Conservation (phyloP, 2,113 vertebrate species). For the Paratilapia polleni region DNA sequence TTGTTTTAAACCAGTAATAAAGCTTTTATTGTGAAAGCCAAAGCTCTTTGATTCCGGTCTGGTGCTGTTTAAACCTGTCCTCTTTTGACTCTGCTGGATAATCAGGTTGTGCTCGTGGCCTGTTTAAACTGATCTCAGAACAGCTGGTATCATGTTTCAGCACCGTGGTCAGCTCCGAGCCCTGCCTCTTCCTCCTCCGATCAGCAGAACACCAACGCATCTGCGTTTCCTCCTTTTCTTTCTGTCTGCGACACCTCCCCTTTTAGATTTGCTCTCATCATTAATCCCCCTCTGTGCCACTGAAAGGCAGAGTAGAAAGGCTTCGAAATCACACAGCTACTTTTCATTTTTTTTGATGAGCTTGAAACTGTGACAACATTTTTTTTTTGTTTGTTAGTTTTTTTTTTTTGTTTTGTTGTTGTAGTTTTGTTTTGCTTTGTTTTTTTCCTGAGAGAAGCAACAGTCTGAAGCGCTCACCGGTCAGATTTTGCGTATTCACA, state of each 20-base stretch:
- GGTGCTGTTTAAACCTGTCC: neutral
- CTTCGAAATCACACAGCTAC: slow-evolving; percentile 70
- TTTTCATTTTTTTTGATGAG: slow-evolving; percentile 60
- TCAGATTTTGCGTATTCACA: slow-evolving; percentile 5
- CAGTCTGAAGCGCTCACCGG: slow-evolving; percentile 14
- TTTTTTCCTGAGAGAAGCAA: slow-evolving; percentile 43
- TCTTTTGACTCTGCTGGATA: slow-evolving; percentile 36
- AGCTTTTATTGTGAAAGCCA: slow-evolving; percentile 37
- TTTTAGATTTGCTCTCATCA: slow-evolving; percentile 30
- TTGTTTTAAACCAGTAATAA: neutral
- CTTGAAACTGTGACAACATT: slow-evolving; percentile 55
- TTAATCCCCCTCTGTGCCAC: slow-evolving; percentile 57
- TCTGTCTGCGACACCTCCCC: slow-evolving; percentile 65
- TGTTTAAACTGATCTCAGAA: slow-evolving; percentile 50
- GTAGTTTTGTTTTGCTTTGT: slow-evolving; percentile 55
- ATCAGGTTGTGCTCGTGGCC: slow-evolving; percentile 62
- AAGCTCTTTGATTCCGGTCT: neutral
- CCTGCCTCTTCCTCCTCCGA: slow-evolving; percentile 11
- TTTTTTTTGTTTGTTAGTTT: slow-evolving; percentile 13
- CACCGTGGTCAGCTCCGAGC: slow-evolving; percentile 80
- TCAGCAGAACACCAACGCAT: slow-evolving; percentile 23
- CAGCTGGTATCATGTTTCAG: slow-evolving; percentile 73
- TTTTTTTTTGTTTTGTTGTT: too few relatives aligned
- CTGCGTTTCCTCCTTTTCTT: slow-evolving; percentile 7
- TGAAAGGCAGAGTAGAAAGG: slow-evolving; percentile 80